Evolutionary conservation across 2,113 vertebrate species (phyloP).

Genomic region (Cisticola juncidis): DNA sequence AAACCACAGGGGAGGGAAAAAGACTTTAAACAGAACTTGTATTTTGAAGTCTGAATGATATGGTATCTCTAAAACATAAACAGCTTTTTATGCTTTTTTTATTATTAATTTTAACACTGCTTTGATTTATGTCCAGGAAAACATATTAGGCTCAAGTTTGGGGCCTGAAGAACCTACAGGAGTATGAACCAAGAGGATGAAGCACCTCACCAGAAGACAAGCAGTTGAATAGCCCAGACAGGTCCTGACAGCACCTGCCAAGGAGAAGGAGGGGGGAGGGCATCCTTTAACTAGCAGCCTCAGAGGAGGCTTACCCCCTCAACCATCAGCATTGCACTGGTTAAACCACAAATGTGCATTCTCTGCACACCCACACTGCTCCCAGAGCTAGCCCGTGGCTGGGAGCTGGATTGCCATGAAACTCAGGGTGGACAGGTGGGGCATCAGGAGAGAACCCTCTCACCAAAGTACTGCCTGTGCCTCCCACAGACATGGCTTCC

Average conservation of each 20-base stretch:
- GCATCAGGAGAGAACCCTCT: fast-evolving
- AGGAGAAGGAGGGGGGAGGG: neutral
- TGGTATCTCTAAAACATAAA: conserved; percentile 35
- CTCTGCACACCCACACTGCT: neutral
- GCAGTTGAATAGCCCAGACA: neutral
- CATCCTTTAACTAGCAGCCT: conserved; percentile 3
- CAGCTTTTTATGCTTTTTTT: neutral
- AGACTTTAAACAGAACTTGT: conserved; percentile 39
- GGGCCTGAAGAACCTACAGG: neutral
- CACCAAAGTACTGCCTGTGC: fast-evolving
- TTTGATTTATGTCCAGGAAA: conserved; percentile 42
- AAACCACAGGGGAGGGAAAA: conserved; percentile 45
- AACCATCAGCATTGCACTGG: neutral
- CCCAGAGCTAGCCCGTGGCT: neutral
- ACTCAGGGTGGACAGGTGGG: neutral
- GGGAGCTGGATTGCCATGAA: neutral
- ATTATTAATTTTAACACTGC: neutral
- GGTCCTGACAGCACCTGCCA: neutral
- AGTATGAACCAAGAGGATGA: neutral
- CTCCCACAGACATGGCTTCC: neutral
- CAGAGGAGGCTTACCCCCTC: neutral
- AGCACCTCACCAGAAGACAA: neutral
- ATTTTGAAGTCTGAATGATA: conserved; percentile 43
- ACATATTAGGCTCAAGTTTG: neutral
- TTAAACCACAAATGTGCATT: neutral